Evolutionary conservation across 2,797 vertebrate species (phyloP).

Genomic region (Hydrocynus forskahlii): DNA sequence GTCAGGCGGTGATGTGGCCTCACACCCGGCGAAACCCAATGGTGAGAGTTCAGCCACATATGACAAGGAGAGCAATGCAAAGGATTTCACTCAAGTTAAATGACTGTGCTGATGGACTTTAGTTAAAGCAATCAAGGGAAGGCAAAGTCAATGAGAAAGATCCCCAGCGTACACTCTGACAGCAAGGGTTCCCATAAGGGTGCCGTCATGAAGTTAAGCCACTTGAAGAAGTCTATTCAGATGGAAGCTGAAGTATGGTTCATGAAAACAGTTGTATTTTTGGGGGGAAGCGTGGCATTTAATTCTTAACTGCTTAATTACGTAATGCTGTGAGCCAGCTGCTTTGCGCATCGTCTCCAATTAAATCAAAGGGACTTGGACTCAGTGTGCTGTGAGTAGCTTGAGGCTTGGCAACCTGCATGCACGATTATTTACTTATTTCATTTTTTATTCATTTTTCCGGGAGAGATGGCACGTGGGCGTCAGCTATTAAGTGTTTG

Average conservation of each 20-base stretch:
- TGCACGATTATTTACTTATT: not conserved
- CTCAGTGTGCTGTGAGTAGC: conserved; percentile 26
- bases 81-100: conserved; percentile 21
- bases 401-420: conserved; percentile 6
- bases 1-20: conserved; percentile 32
- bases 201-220: not conserved
- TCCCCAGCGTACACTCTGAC: conserved; percentile 6
- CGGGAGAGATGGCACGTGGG: not conserved
- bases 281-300: not conserved
- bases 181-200: not conserved
- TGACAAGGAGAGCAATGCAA: conserved; percentile 16
- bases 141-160: not conserved
- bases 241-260: not conserved
- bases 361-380: not conserved
- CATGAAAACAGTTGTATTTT: not conserved
- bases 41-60: conserved; percentile 43
- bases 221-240: not conserved
- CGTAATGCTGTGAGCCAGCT: not conserved
- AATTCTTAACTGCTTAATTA: not conserved
- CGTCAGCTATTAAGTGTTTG: not conserved
- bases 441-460: not conserved
- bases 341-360: conserved; percentile 34
- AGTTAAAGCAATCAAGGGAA: conserved; percentile 21
- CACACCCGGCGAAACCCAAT: conserved; percentile 30
- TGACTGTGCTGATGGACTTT: conserved; percentile 1